Conservation (phyloP, 2,113 vertebrate genomes). For the Chamaea fasciata region DNA sequence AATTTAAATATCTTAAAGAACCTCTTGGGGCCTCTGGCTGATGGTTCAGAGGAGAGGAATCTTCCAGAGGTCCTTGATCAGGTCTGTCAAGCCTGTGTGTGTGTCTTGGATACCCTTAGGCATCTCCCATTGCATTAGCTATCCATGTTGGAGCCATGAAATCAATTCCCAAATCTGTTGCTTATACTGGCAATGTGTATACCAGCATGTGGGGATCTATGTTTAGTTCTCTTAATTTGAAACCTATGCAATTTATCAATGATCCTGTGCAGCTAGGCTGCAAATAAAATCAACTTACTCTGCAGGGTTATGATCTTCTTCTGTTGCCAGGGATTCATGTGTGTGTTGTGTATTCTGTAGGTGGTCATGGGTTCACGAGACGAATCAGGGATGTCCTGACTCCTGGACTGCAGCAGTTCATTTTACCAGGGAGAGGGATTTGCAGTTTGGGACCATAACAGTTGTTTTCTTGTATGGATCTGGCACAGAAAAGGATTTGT, state of each 20-base stretch:
- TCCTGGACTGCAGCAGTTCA: not conserved
- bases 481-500: not conserved
- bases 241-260: not conserved
- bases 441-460: not conserved
- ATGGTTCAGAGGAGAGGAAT: not conserved
- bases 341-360: not conserved
- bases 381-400: not conserved
- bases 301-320: not conserved
- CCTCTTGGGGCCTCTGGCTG: not conserved
- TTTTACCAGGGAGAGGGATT: not conserved
- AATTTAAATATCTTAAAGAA: not conserved
- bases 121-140: not conserved
- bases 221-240: not conserved
- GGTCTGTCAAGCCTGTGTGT: fast-evolving
- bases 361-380: not conserved
- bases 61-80: not conserved
- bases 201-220: not conserved
- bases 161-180: not conserved
- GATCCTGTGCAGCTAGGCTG: not conserved
- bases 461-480: not conserved
- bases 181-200: not conserved
- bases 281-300: not conserved
- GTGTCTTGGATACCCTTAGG: not conserved
- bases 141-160: not conserved
- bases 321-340: not conserved